phyloP scores from a whole-genome alignment of 2,113 vertebrate species.

The Mobula birostris region DNA sequence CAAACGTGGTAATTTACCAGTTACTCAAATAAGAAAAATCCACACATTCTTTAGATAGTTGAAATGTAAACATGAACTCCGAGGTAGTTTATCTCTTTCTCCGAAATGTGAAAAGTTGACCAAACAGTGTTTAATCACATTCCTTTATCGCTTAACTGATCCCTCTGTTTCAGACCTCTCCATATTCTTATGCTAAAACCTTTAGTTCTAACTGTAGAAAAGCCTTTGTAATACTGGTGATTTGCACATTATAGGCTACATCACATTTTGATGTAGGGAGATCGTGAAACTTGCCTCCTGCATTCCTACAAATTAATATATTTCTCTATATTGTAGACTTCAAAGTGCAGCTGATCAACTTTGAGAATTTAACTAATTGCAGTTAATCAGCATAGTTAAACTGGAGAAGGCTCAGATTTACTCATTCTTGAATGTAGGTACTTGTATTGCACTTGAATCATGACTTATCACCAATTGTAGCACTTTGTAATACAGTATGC shows the following conservation, averaged over 20 bases:
- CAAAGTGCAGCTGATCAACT: neutral
- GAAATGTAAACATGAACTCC: neutral
- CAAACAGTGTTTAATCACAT: neutral
- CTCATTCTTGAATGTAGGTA: neutral
- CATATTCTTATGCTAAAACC: neutral
- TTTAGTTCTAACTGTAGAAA: neutral
- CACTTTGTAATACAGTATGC: neutral
- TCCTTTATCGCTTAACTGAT: too few species aligned
- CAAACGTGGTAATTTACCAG: neutral
- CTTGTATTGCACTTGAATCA: neutral
- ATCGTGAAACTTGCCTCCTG: neutral
- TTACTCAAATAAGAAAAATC: neutral
- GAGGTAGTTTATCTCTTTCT: neutral
- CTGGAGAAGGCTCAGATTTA: neutral
- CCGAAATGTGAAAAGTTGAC: neutral
- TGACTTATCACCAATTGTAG: neutral
- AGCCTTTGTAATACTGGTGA: neutral
- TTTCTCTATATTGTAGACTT: neutral
- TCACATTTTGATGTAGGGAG: neutral
- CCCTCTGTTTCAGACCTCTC: neutral
- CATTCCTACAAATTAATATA: neutral
- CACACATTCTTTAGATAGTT: neutral
- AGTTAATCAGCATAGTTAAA: neutral
- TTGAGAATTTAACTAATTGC: too few species aligned
- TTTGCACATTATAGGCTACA: neutral